Evolutionary conservation across 2,797 vertebrate species (phyloP), one percentile per base, ranked within the genome.

Genomic region (Pygocentrus nattereri): DNA sequence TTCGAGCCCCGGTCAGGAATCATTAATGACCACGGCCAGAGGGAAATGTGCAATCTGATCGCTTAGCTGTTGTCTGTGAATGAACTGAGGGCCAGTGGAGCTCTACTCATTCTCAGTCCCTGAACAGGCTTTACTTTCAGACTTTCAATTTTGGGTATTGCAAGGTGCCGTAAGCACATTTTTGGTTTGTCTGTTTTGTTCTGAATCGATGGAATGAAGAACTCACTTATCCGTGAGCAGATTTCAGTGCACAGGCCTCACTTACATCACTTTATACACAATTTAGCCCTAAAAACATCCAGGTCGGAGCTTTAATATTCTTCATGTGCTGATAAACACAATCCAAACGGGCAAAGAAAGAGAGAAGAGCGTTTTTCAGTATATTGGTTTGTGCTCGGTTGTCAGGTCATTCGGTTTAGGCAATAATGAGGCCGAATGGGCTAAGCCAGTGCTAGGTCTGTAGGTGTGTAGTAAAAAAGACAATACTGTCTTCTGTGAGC

Each of bases 1-100:
- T 49, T 50, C 34, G 59, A 50, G 64, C 73, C 54, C 72, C 62
- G 59, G 21, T 69, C 64, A 76, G 79, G 25, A 76, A 71, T 54
- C 19, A 19, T 7, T 21, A 41, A 23, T 23, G 21, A 62, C 30
- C 64, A 67, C 64, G 5, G 30, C 34, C 16, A n/a, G 6, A 27
- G 56, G 4, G 5, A 67, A 67, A 67, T n/a, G 7, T 38, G 41
- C 67, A 15, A 23, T 30, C 18, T 19, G 30, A 25, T 70, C 13
- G 6, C 68, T 68, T 44, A 12, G 34, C 21, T 7, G 19, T 15
- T 44, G 23, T 15, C 21, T 69, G 21, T 25, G n/a, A 21, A 16
- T 23, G n/a, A 41, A 27, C 5, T 67, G 31, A 41, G 64, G 23
- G n/a, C 10, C 4, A 41, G 41, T 10, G 1, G 10, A 12, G 44